These are phyloP conservation scores for Phorcus lineatus DNA, from an alignment of 2,888 invertebrate genomes.

Conservation along the genomic window DNA sequence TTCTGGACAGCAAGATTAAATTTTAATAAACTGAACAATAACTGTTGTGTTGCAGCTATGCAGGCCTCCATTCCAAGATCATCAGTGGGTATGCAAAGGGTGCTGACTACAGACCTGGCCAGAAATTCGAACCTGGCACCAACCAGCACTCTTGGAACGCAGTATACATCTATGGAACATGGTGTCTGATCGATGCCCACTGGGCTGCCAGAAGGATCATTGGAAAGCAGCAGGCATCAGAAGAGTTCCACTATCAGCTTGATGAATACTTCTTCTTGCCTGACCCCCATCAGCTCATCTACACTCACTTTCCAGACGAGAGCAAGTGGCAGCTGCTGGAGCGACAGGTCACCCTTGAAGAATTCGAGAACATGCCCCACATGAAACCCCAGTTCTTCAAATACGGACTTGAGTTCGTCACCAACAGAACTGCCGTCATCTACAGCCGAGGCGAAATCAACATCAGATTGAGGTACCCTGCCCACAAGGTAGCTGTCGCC, in stretches of 20 bases:
- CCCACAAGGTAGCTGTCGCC: constrained; percentile 70
- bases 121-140: constrained; percentile 73
- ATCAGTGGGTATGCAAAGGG: constrained; percentile 76
- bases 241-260: constrained; percentile 74
- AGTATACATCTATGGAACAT: constrained; percentile 74
- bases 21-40: background rate
- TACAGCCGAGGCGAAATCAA: constrained; percentile 70
- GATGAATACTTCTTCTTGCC: constrained; percentile 76
- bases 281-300: constrained; percentile 75
- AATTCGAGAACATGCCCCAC: constrained; percentile 76
- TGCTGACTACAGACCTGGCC: constrained; percentile 75
- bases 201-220: constrained; percentile 76
- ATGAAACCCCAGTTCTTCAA: constrained; percentile 76
- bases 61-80: constrained; percentile 75
- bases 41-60: constrained; percentile 66
- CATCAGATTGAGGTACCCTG: constrained; percentile 71
- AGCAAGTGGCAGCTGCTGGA: constrained; percentile 75
- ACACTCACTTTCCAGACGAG: constrained; percentile 75
- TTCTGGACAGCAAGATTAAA: too few relatives aligned
- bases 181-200: constrained; percentile 75
- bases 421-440: constrained; percentile 74
- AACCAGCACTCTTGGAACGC: constrained; percentile 76
- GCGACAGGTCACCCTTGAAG: constrained; percentile 66
- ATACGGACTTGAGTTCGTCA: constrained; percentile 74
- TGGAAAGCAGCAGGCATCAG: constrained; percentile 72